Conservation (phyloP, 1,140 invertebrate species). For the Apis laboriosa region DNA sequence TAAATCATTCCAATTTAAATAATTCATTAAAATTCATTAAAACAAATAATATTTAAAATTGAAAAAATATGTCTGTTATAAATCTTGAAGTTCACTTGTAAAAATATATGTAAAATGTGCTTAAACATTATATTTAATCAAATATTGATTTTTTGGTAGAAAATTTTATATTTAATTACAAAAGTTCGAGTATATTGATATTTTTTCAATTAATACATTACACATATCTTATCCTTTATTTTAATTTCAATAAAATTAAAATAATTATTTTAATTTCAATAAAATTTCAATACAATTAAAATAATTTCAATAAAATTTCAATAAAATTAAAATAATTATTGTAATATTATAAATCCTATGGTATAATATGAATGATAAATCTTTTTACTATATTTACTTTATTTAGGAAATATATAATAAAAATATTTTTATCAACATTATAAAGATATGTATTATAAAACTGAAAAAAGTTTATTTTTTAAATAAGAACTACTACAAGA, state of each 20-base stretch:
- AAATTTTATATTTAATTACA: background rate
- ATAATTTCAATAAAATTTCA: background rate
- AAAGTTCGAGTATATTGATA: background rate
- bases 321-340: slow-evolving; percentile 3
- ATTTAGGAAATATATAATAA: background rate
- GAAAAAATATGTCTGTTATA: slow-evolving; percentile 6
- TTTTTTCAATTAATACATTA: background rate
- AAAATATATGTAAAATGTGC: slow-evolving; percentile 9
- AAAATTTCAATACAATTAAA: background rate
- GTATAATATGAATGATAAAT: background rate
- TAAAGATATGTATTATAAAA: background rate
- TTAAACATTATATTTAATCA: slow-evolving; percentile 6
- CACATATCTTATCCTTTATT: background rate
- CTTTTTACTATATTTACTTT: background rate
- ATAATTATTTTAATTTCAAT: background rate
- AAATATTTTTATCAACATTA: slow-evolving; percentile 4
- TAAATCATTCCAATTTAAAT: slow-evolving; percentile 30
- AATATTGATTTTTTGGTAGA: background rate
- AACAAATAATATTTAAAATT: background rate
- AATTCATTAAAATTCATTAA: too few relatives aligned
- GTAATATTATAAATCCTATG: background rate
- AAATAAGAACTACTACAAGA: background rate
- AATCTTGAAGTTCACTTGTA: background rate
- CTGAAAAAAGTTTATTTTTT: slow-evolving; percentile 20
- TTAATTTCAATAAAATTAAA: background rate